Evolutionary conservation across 2,113 vertebrate species (phyloP).

Genomic region (Mastomys coucha): DNA sequence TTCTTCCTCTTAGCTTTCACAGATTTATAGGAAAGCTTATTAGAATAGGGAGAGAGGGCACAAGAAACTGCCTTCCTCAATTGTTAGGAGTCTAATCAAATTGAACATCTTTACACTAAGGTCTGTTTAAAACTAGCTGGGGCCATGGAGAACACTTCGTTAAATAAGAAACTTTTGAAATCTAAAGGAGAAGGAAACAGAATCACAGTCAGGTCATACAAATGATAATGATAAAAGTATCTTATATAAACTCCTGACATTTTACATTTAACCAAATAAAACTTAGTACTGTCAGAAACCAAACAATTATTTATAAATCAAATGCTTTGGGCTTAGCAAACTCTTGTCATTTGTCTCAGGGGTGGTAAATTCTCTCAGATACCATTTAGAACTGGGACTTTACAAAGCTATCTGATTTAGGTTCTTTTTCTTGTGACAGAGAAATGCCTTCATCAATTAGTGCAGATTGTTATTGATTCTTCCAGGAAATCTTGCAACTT

Average conservation of each 20-base stretch:
- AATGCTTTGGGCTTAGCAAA: neutral
- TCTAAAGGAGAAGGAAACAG: neutral
- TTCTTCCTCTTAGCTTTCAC: neutral
- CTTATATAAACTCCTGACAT: neutral
- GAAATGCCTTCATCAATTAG: conserved; percentile 61
- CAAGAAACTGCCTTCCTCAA: neutral
- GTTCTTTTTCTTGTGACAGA: conserved; percentile 11
- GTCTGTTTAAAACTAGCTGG: neutral
- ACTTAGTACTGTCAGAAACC: neutral
- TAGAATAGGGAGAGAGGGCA: neutral
- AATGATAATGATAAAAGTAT: conserved; percentile 17
- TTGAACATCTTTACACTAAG: neutral
- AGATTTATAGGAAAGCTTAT: neutral
- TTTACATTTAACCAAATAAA: conserved; percentile 48
- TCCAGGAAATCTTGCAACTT: conserved; percentile 68
- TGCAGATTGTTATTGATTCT: conserved; percentile 73
- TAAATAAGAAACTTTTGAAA: conserved; percentile 17
- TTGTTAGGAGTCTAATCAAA: neutral
- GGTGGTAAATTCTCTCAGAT: conserved; percentile 37
- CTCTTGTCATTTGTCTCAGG: neutral
- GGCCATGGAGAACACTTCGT: neutral
- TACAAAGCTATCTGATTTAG: conserved; percentile 35
- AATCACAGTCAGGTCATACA: neutral
- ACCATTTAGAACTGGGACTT: neutral
- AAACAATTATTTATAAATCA: conserved; percentile 44